These are phyloP conservation scores for Lipotes vexillifer DNA, from an alignment of 2,113 vertebrate species.

Conservation along the genomic window DNA sequence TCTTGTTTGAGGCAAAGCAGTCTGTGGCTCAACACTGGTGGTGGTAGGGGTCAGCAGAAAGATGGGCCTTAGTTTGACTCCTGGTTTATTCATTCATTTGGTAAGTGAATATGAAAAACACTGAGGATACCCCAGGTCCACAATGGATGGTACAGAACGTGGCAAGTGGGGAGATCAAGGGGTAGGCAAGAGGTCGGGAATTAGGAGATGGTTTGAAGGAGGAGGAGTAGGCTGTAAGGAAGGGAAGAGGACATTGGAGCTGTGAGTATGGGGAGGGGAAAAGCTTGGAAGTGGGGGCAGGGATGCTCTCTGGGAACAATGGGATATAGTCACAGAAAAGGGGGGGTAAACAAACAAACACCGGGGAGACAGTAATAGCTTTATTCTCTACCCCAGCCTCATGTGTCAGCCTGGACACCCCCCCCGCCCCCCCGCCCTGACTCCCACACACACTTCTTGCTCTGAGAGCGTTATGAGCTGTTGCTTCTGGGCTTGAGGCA, in stretches of 20 bases:
- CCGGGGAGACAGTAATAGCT: conserved; percentile 58
- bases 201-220: neutral
- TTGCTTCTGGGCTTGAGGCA: neutral
- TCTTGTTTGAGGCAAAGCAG: neutral
- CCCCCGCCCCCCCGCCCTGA: neutral
- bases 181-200: neutral
- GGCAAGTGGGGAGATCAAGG: neutral
- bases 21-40: neutral
- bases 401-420: neutral
- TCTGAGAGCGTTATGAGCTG: neutral
- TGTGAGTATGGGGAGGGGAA: neutral
- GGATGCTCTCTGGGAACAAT: conserved; percentile 62
- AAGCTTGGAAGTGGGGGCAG: conserved; percentile 49
- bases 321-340: conserved; percentile 51
- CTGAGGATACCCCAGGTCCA: neutral
- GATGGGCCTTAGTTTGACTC: neutral
- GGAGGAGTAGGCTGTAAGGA: neutral
- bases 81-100: neutral
- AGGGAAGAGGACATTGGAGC: neutral
- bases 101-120: neutral
- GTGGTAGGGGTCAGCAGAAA: neutral
- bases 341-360: conserved; percentile 58
- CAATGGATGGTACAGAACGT: neutral
- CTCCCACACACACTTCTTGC: neutral
- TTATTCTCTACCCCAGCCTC: conserved; percentile 61